Evolutionary conservation across 2,113 vertebrate genomes (phyloP).

Genomic region (Vulpes vulpes): DNA sequence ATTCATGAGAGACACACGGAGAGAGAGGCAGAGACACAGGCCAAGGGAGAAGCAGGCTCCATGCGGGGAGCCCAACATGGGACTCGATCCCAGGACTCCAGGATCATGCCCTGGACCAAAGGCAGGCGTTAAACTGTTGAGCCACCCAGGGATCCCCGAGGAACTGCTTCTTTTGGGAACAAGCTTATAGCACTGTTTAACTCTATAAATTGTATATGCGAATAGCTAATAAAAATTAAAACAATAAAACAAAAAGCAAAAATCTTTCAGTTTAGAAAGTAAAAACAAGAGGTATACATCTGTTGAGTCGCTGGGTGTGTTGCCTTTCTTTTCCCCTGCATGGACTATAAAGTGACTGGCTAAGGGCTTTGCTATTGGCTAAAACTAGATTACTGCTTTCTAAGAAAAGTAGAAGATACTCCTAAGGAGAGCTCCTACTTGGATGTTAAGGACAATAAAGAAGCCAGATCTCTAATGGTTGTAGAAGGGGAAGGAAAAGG

Average conservation of each 20-base stretch:
- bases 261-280: neutral
- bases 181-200: neutral
- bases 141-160: too few relatives aligned
- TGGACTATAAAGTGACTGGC: neutral
- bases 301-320: neutral
- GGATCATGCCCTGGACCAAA: too few relatives aligned
- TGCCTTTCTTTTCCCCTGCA: neutral
- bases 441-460: neutral
- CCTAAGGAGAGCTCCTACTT: neutral
- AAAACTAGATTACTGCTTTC: constrained; percentile 1
- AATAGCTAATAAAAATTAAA: constrained; percentile 2
- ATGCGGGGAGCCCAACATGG: too few relatives aligned
- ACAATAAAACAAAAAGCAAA: neutral
- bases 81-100: too few relatives aligned
- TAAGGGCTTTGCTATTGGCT: neutral
- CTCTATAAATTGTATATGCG: neutral
- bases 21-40: too few relatives aligned
- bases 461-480: neutral
- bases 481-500: neutral
- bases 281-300: neutral
- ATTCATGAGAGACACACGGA: too few relatives aligned
- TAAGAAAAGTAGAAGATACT: neutral
- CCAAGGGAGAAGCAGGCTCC: too few relatives aligned
- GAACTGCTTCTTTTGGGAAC: neutral
- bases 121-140: too few relatives aligned